Evolutionary conservation across 2,888 invertebrate genomes (phyloP).

Genomic region (Balanococcus diminutus): DNA sequence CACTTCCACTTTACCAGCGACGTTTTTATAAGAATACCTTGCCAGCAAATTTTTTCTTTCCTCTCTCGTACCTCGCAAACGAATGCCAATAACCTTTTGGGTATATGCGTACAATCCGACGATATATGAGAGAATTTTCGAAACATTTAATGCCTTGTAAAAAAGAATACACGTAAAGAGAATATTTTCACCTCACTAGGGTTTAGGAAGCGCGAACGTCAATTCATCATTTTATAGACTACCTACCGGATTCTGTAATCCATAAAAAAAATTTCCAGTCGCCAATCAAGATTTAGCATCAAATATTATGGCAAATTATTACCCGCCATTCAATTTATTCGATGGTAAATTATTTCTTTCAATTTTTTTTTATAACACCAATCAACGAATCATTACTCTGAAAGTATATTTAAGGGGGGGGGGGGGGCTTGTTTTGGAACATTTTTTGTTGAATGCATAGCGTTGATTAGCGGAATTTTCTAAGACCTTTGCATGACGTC

Average conservation of each 20-base stretch:
- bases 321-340: no score
- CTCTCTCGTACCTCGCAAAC: not conserved
- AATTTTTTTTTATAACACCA: no score
- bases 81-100: constrained; percentile 27
- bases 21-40: not conserved
- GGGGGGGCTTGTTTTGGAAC: no score
- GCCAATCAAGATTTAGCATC: not conserved
- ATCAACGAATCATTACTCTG: no score
- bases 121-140: not conserved
- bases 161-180: no score
- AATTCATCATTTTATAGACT: constrained; percentile 11
- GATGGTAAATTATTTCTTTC: no score
- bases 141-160: not conserved
- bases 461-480: no score
- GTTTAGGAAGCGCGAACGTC: not conserved
- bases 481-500: no score
- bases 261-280: not conserved
- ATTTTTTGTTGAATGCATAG: no score
- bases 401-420: no score
- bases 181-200: not conserved
- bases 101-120: not conserved
- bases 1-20: not conserved
- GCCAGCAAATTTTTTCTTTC: constrained; percentile 25
- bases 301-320: not conserved
- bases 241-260: not conserved